Percentiles rank a stretch among this genome's conserved stretches.
These are phyloP conservation scores for Helicoverpa zea DNA, from an alignment of 1,140 invertebrate genomes.

Conservation along the genomic window DNA sequence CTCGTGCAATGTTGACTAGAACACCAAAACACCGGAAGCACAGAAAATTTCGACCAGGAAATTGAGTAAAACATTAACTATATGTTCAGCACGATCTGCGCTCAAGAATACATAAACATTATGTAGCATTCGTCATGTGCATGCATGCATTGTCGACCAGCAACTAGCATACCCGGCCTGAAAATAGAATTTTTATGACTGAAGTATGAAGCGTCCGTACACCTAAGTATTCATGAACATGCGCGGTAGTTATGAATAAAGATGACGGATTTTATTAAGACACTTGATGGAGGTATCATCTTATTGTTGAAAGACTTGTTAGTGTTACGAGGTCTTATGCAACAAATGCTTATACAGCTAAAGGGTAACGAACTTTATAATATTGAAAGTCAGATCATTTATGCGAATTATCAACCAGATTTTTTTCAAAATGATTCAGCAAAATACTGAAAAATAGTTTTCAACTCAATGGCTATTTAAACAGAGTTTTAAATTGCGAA, in stretches of 20 bases:
- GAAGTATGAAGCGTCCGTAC: slow-evolving; percentile 28
- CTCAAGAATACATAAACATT: slow-evolving; percentile 34
- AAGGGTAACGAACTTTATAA: not conserved
- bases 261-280: slow-evolving; percentile 37
- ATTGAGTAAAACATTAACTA: slow-evolving; percentile 16
- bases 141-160: slow-evolving; percentile 48
- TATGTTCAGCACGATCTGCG: slow-evolving; percentile 27
- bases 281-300: not conserved
- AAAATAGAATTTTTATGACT: slow-evolving; percentile 52
- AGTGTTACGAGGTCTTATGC: not conserved
- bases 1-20: not conserved
- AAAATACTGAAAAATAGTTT: not conserved
- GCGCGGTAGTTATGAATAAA: slow-evolving; percentile 53
- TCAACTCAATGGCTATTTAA: not conserved
- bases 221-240: slow-evolving; percentile 53
- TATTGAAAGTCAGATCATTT: not conserved
- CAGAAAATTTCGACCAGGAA: not conserved
- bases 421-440: not conserved
- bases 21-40: slow-evolving; percentile 25
- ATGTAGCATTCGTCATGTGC: slow-evolving; percentile 45
- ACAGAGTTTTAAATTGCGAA: slow-evolving; percentile 16
- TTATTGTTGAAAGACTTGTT: not conserved
- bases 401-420: not conserved
- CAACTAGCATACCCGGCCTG: not conserved
- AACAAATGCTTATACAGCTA: not conserved